These are phyloP conservation scores for Perizoma affinitatum DNA, from an alignment of 2,888 invertebrate genomes.

Conservation along the genomic window DNA sequence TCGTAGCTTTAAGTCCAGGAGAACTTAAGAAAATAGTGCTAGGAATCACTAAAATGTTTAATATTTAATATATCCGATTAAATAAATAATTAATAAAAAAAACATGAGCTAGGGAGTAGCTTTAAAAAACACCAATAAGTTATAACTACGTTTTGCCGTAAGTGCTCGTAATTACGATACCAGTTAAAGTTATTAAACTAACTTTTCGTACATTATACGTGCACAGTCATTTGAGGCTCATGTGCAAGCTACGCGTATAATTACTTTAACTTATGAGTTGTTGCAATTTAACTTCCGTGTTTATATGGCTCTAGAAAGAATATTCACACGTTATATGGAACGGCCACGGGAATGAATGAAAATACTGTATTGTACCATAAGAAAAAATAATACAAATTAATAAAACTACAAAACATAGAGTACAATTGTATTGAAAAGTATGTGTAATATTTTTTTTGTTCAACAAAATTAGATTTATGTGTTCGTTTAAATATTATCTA, in stretches of 20 bases:
- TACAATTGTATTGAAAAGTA: neutral
- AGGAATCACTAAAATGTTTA: too few species aligned
- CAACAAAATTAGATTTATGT: too few species aligned
- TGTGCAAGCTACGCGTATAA: slow-evolving; percentile 19
- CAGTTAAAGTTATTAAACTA: slow-evolving; percentile 33
- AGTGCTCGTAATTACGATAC: slow-evolving; percentile 32
- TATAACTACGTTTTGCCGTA: slow-evolving; percentile 11
- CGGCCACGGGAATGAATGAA: neutral
- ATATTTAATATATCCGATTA: too few species aligned
- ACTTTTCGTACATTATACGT: slow-evolving; percentile 36
- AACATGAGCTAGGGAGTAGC: too few species aligned
- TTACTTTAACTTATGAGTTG: slow-evolving; percentile 16
- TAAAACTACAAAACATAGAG: neutral
- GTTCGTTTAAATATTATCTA: too few species aligned
- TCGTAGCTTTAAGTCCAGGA: too few species aligned
- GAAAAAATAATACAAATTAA: neutral
- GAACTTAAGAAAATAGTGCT: too few species aligned
- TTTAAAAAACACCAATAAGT: neutral
- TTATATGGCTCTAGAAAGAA: neutral
- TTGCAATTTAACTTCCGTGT: neutral
- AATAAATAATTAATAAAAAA: too few species aligned
- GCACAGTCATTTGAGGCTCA: slow-evolving; percentile 25
- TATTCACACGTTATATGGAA: too few species aligned
- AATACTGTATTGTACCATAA: too few species aligned
- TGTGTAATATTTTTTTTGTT: too few species aligned